A percentile compares a stretch with the other conserved stretches of the same genome.
Conservation (phyloP, 2,888 invertebrate genomes). For the Dryocosmus kuriphilus region DNA sequence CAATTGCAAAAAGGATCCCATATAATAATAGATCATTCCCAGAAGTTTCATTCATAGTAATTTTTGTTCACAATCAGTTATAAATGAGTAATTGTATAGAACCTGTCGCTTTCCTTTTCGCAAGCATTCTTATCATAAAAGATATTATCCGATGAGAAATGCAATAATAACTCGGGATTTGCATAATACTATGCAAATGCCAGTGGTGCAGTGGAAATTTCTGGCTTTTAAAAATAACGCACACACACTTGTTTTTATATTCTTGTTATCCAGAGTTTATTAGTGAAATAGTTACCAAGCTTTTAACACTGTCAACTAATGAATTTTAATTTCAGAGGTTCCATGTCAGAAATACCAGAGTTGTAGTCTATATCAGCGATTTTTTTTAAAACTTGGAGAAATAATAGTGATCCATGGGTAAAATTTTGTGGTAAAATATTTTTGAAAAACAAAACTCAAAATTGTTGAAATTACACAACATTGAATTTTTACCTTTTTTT, state of each 20-base stretch:
- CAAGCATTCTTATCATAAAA: constrained; percentile 14
- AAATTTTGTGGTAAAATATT: no score
- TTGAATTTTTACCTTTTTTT: no score
- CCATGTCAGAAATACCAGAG: no score
- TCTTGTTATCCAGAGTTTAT: neutral
- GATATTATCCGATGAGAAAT: constrained; percentile 16
- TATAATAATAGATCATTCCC: no score
- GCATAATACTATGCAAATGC: constrained; percentile 23
- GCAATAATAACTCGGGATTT: constrained; percentile 15
- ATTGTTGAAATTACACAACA: no score
- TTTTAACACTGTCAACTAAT: no score
- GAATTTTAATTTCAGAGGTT: no score
- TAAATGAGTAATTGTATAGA: neutral
- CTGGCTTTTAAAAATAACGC: constrained; percentile 1
- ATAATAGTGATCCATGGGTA: no score
- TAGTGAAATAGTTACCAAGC: neutral
- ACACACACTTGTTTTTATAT: neutral
- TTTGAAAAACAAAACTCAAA: no score
- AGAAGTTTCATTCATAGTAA: neutral
- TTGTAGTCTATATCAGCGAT: no score
- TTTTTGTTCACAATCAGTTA: neutral
- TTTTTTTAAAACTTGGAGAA: no score
- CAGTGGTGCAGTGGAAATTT: constrained; percentile 20
- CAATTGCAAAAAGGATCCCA: neutral
- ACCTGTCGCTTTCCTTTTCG: neutral